A percentile compares a stretch with the other conserved stretches of the same genome.
phyloP scores from a whole-genome alignment of 2,888 invertebrate genomes.

The Tinea trinotella region DNA sequence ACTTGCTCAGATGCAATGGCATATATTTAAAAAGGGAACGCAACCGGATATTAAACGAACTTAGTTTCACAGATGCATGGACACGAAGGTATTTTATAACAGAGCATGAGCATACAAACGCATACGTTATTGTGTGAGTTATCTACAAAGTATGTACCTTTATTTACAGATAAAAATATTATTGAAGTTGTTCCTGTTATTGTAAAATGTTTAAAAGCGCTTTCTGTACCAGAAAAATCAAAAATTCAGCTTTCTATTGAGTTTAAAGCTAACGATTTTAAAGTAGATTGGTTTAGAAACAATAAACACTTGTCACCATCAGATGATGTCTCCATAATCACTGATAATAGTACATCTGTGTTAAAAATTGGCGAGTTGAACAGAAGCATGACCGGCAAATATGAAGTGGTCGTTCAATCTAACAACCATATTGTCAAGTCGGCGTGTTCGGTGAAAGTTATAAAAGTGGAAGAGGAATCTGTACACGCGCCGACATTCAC shows the following conservation, averaged over 20 bases:
- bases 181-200: slow-evolving; percentile 72
- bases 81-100: too few species aligned
- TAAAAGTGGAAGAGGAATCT: slow-evolving; percentile 71
- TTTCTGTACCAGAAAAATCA: slow-evolving; percentile 78
- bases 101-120: slow-evolving; percentile 29
- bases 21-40: too few species aligned
- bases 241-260: slow-evolving; percentile 79
- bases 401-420: slow-evolving; percentile 88
- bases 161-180: slow-evolving; percentile 23
- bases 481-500: slow-evolving; percentile 82
- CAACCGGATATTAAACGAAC: too few species aligned
- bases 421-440: slow-evolving; percentile 83
- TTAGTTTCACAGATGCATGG: slow-evolving; percentile 36
- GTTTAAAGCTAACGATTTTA: slow-evolving; percentile 79
- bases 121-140: too few species aligned
- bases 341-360: slow-evolving; percentile 74
- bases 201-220: slow-evolving; percentile 82
- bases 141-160: slow-evolving; percentile 15
- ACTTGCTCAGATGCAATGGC: too few species aligned
- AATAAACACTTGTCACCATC: slow-evolving; percentile 65
- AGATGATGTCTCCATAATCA: slow-evolving; percentile 74
- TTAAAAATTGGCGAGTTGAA: slow-evolving; percentile 77
- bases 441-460: slow-evolving; percentile 86
- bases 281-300: slow-evolving; percentile 88
- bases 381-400: slow-evolving; percentile 87